Conservation (phyloP, 2,797 vertebrate species). For the Okamejei kenojei region DNA sequence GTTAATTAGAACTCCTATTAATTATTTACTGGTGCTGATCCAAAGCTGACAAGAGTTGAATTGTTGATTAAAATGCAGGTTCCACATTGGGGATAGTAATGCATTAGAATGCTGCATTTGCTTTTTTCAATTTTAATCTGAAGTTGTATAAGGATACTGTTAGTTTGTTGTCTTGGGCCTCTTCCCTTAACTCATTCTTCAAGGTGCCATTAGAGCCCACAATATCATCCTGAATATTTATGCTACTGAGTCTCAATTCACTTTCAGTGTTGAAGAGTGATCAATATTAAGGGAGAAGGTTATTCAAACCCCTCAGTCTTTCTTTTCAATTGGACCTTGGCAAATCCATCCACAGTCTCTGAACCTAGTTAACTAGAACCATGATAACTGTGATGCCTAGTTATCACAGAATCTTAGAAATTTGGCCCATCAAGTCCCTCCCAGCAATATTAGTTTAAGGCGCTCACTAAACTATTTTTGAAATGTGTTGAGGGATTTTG, state of each 20-base stretch:
- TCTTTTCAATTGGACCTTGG: background rate
- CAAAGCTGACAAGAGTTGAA: background rate
- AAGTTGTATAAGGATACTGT: background rate
- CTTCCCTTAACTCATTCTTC: too few species aligned
- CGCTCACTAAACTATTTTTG: too few species aligned
- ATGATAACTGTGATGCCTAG: background rate
- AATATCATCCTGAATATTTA: background rate
- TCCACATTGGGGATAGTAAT: background rate
- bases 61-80: background rate
- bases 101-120: background rate
- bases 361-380: too few species aligned
- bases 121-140: background rate
- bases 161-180: background rate
- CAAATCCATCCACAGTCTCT: background rate
- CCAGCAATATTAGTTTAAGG: too few species aligned
- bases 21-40: background rate
- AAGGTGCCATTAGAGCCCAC: background rate
- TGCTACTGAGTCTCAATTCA: background rate
- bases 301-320: background rate
- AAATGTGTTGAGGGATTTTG: too few species aligned
- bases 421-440: too few species aligned
- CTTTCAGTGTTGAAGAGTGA: background rate
- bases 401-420: background rate
- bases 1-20: background rate
- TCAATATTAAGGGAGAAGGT: background rate